Base-by-base conservation (phyloP, 2,797 vertebrate genomes). In the Leptatherina wallacei region DNA sequence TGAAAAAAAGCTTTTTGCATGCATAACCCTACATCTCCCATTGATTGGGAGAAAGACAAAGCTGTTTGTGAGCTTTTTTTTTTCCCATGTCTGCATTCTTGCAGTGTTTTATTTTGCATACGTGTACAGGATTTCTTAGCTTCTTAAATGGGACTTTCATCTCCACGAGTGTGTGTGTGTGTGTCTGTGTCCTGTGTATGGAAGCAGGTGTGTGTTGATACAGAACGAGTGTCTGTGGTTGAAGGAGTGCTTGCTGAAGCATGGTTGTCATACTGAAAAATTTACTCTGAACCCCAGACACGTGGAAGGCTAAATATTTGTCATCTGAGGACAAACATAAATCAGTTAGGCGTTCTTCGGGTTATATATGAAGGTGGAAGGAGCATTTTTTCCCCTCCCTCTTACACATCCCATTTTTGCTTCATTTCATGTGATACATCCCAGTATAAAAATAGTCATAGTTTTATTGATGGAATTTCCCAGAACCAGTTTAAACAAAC, bases 251-350 rank as follows among this genome's bases (percentile, higher is more conserved):
- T 85, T 73, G 61, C 65, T 85, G 81, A 85, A 73, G 75, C 80
- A 24, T 61, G 75, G 69, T 81, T 85, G 85, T 85, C 86, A 86
- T 74, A 55, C 73, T 85, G 90, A 89, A 90, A 88, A 88, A 92
- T 92, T 63, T 82, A 75, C 87, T 75, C 66, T 76, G 84, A 90
- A 79, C 82, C 61, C 61, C 81, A 84, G 83, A 91, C 89, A 85
- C 87, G 82, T 85, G 79, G 81, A 85, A 84, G 84, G 85, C 86
- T 92, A 93, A 93, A 94, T 94, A 93, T 94, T 93, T 94, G 90
- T 91, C 89, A 91, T 91, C 84, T 71, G 62, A 69, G 75, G 87
- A 91, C 89, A 92, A 93, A 92, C 90, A 85, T 81, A 71, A 84
- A 91, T 92, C 89, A 83, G 75, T 94, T 91, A 92, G 73, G 65